Conservation (phyloP, 2,113 vertebrate species). For the Plotosus lineatus region DNA sequence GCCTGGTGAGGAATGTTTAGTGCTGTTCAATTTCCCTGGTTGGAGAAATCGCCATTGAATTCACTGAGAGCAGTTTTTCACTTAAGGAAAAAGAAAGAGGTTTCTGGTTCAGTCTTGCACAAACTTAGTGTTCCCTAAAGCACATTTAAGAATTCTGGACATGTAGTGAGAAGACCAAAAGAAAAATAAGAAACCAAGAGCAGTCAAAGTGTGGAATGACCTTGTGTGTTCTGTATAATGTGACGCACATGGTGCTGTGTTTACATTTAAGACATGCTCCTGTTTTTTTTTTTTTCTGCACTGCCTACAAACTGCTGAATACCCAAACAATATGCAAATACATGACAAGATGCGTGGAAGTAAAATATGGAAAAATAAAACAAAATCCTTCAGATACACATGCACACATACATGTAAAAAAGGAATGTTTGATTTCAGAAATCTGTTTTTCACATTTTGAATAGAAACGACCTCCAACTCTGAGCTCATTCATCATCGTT, state of each 20-base stretch:
- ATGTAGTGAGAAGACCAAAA: not conserved
- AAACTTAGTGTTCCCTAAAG: not conserved
- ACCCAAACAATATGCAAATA: slow-evolving; percentile 28
- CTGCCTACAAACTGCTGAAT: slow-evolving; percentile 23
- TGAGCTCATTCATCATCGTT: no score
- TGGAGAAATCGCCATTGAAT: not conserved
- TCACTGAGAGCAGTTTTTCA: not conserved
- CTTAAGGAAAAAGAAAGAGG: not conserved
- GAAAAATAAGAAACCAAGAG: not conserved
- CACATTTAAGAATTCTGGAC: not conserved
- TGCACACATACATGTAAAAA: not conserved
- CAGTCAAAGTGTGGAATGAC: slow-evolving; percentile 17
- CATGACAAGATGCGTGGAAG: not conserved
- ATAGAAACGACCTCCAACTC: not conserved
- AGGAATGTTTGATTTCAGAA: not conserved
- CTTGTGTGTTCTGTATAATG: slow-evolving; percentile 16
- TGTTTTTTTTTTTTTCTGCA: not conserved
- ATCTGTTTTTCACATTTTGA: not conserved
- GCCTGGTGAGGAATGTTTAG: not conserved
- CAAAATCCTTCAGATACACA: not conserved
- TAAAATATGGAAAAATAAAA: not conserved
- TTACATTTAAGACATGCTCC: slow-evolving; percentile 16
- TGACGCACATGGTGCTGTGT: slow-evolving; percentile 18
- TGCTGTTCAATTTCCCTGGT: not conserved
- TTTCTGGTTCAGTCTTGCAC: not conserved